phyloP scores from a whole-genome alignment of 1,140 invertebrate genomes.

The Cotesia chilonis region DNA sequence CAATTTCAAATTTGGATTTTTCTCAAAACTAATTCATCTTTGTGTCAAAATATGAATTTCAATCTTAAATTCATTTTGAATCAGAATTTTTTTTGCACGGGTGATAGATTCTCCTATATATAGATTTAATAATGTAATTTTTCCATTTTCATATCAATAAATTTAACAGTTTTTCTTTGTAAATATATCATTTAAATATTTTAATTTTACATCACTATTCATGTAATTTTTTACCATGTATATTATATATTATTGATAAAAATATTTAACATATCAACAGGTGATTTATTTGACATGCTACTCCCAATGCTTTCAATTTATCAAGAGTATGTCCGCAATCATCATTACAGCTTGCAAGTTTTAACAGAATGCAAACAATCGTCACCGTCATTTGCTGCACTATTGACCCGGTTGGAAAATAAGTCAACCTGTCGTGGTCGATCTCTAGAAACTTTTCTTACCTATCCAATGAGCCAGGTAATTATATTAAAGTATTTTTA shows the following conservation, averaged over 20 bases:
- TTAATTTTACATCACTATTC: too few species aligned
- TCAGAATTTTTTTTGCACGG: too few species aligned
- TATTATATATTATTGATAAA: background rate
- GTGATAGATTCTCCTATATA: too few species aligned
- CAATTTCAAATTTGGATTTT: too few species aligned
- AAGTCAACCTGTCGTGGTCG: conserved; percentile 87
- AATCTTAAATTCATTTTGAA: too few species aligned
- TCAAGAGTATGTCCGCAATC: conserved; percentile 93
- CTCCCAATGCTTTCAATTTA: conserved; percentile 94
- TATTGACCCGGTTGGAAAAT: conserved; percentile 85
- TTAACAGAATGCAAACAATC: conserved; percentile 92
- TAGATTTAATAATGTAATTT: too few species aligned
- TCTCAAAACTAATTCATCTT: too few species aligned
- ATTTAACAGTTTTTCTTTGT: background rate
- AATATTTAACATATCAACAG: conserved; percentile 62
- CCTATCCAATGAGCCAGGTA: conserved; percentile 96
- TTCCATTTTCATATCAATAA: too few species aligned
- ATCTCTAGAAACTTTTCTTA: conserved; percentile 89
- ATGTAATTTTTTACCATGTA: background rate
- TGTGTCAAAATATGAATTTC: too few species aligned
- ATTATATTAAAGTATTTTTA: conserved; percentile 28
- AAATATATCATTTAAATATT: background rate
- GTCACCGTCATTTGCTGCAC: conserved; percentile 78
- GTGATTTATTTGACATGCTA: conserved; percentile 93
- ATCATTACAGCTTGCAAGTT: conserved; percentile 94